These are phyloP conservation scores for Plutella xylostella DNA, from an alignment of 2,888 invertebrate genomes.

Conservation along the genomic window DNA sequence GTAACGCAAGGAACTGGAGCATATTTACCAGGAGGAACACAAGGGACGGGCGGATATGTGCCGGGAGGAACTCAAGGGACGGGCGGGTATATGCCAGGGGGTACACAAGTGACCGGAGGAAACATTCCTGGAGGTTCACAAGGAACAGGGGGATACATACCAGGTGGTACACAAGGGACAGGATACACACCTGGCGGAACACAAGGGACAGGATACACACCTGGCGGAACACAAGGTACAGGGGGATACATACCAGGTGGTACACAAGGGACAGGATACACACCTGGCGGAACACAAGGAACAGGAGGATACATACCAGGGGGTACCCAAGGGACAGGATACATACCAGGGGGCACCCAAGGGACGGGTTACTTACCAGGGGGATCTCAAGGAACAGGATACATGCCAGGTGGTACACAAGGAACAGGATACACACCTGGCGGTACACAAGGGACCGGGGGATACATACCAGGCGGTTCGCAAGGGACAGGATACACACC, in stretches of 20 bases:
- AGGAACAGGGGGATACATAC: constrained; percentile 5
- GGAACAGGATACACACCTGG: not conserved
- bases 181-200: no score
- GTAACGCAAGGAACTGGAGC: not conserved
- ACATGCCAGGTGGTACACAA: not conserved
- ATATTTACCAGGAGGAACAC: not conserved
- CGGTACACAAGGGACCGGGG: not conserved
- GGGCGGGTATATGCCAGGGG: not conserved
- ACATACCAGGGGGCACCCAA: not conserved
- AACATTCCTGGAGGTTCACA: constrained; percentile 10
- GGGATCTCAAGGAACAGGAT: not conserved
- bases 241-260: not conserved
- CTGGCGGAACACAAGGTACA: not conserved
- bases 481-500: not conserved
- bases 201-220: constrained; percentile 6
- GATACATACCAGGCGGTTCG: not conserved
- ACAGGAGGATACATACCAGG: not conserved
- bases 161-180: not conserved
- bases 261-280: not conserved
- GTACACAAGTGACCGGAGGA: not conserved
- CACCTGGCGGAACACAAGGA: not conserved
- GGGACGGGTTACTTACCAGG: not conserved
- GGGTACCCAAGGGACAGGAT: not conserved
- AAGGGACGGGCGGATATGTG: not conserved
- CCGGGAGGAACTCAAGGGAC: not conserved